Percentiles rank a stretch among this genome's conserved stretches.
Evolutionary conservation across 2,113 vertebrate genomes (phyloP).

Genomic region (Smithornis capensis): DNA sequence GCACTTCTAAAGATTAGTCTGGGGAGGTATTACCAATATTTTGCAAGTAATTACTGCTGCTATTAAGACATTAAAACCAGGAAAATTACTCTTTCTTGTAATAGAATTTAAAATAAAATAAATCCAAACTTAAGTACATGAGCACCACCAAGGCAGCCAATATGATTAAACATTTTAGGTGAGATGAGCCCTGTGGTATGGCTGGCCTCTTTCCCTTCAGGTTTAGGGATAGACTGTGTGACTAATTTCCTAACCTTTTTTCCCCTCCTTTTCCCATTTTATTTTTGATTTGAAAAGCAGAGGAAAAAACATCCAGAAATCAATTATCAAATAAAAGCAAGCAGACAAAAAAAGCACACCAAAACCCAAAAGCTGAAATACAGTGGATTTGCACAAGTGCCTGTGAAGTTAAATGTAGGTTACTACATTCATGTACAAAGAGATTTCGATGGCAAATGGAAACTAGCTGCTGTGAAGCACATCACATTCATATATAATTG

Average conservation of each 20-base stretch:
- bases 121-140: not conserved
- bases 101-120: not conserved
- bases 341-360: not conserved
- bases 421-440: constrained; percentile 60
- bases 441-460: constrained; percentile 71
- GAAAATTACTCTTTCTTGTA: not conserved
- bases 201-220: not conserved
- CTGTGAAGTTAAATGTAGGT: constrained; percentile 68
- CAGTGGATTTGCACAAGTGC: constrained; percentile 16
- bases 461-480: constrained; percentile 58
- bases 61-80: not conserved
- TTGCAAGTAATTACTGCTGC: not conserved
- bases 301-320: not conserved
- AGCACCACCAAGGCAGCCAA: not conserved
- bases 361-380: not conserved
- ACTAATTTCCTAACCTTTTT: not conserved
- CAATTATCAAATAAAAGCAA: constrained; percentile 33
- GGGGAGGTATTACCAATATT: not conserved
- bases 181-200: not conserved
- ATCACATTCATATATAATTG: constrained; percentile 77
- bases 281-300: not conserved
- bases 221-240: not conserved
- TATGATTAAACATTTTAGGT: not conserved
- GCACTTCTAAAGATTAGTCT: not conserved
- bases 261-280: not conserved